Percentiles rank a stretch among this genome's conserved stretches.
phyloP scores from a whole-genome alignment of 1,140 invertebrate genomes.

The Aphidius ervi region DNA sequence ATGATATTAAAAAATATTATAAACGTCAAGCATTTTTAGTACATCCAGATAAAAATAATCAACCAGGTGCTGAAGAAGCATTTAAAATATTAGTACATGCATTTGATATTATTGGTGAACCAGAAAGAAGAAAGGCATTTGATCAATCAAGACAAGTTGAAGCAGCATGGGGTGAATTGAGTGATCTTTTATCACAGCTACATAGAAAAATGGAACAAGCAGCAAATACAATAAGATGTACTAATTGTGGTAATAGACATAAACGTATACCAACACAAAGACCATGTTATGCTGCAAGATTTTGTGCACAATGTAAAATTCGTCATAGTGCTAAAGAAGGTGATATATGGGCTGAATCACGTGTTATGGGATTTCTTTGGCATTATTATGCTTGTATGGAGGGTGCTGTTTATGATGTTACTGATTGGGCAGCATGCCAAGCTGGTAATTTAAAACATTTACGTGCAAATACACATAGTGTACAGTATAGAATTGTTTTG shows the following conservation, averaged over 20 bases:
- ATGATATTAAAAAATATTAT: conserved; percentile 92
- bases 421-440: conserved; percentile 92
- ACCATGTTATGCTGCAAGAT: conserved; percentile 84
- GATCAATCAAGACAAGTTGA: conserved; percentile 77
- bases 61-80: conserved; percentile 90
- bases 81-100: conserved; percentile 93
- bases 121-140: conserved; percentile 73
- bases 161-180: conserved; percentile 79
- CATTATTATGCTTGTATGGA: conserved; percentile 97
- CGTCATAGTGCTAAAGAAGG: conserved; percentile 91
- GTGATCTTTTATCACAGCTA: conserved; percentile 75
- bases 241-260: conserved; percentile 86
- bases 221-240: conserved; percentile 84
- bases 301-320: conserved; percentile 85
- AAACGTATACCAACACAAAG: conserved; percentile 77
- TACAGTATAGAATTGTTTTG: conserved; percentile 87
- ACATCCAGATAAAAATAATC: conserved; percentile 93
- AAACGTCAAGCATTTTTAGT: conserved; percentile 88
- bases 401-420: conserved; percentile 88
- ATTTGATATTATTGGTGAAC: conserved; percentile 90
- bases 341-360: conserved; percentile 93
- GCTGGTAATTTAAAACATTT: conserved; percentile 75
- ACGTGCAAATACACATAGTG: conserved; percentile 81
- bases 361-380: conserved; percentile 81
- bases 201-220: conserved; percentile 92